phyloP scores from a whole-genome alignment of 2,113 vertebrate genomes.

The Oxygymnocypris stewartii region DNA sequence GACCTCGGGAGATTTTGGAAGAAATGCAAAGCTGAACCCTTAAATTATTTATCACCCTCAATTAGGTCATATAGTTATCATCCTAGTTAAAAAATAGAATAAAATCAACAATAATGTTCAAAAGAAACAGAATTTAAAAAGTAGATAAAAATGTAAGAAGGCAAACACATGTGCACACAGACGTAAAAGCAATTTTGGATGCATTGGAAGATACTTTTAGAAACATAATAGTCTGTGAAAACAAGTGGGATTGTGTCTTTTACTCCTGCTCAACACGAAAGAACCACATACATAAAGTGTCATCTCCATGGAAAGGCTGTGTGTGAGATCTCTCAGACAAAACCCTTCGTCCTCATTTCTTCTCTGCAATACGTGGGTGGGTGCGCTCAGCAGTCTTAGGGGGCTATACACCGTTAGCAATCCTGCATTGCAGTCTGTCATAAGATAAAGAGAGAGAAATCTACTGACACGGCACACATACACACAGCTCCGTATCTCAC shows the following conservation, averaged over 20 bases:
- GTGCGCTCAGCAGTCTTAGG: constrained; percentile 10
- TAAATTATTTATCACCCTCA: constrained; percentile 28
- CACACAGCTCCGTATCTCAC: constrained; percentile 2
- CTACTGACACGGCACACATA: not conserved
- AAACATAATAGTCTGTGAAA: not conserved
- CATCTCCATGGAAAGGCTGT: constrained; percentile 42
- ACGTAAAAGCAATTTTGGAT: not conserved
- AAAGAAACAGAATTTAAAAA: not conserved
- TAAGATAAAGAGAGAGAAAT: not conserved
- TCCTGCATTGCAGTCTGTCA: not conserved
- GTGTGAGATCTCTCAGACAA: constrained; percentile 33
- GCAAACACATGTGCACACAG: not conserved
- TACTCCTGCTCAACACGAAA: not conserved
- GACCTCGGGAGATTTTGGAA: constrained; percentile 13
- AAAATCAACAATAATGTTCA: not conserved
- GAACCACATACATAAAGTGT: not conserved
- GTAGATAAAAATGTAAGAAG: not conserved
- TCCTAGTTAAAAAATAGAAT: not conserved
- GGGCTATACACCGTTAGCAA: not conserved
- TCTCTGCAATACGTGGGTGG: constrained; percentile 31
- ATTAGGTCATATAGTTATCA: constrained; percentile 15
- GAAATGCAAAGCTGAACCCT: constrained; percentile 9
- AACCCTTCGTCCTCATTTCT: not conserved
- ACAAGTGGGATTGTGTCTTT: not conserved
- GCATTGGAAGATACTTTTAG: not conserved